Base-by-base conservation (phyloP, 2,888 invertebrate species). In the Lagria hirta region DNA sequence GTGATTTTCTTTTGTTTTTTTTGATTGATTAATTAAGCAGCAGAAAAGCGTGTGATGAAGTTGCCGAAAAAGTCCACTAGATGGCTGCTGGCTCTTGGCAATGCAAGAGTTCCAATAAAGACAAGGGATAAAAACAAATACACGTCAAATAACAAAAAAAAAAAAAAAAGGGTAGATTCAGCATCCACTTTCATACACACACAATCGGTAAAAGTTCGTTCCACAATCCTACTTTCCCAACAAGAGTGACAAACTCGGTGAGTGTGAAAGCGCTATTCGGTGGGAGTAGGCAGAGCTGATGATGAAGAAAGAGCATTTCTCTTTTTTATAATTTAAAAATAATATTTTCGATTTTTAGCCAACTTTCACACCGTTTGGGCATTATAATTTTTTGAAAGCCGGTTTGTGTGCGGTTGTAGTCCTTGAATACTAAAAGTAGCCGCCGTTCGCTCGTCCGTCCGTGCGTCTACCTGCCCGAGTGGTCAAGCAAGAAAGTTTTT, bases 171-270 rank as follows among this genome's bases (percentile, higher is more conserved):
- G 17, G 35, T 14, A 21, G 26, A 10, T 29, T 33, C 34, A 46
- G 49, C 49, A 51, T 50, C 52, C 46, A 54, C 65, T 66, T 66
- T 66, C 66, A 64, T 65, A 10, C 32, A 57, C 48, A 44, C 46
- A 49, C 52, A 53, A 54, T 46, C 56, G 69, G 68, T 68, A 69
- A 69, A 69, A 69, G 69, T 69, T 63, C 65, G 68, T 66, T 67
- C 68, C 59, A 64, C 53, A 68, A 67, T 63, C 68, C 69, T 69
- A 69, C 69, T 69, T 69, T 69, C 69, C 64, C 68, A 66, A n/a
- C n/a, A n/a, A n/a, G 58, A 62, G 61, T 64, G 65, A 64, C 64
- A 64, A 65, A 61, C 54, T 53, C 52, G 45, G 49, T 48, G 49
- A 49, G 51, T 57, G 64, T 59, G 63, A 65, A 64, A 64, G 65